Conservation (phyloP, 2,797 vertebrate genomes). For the Macropodus opercularis region DNA sequence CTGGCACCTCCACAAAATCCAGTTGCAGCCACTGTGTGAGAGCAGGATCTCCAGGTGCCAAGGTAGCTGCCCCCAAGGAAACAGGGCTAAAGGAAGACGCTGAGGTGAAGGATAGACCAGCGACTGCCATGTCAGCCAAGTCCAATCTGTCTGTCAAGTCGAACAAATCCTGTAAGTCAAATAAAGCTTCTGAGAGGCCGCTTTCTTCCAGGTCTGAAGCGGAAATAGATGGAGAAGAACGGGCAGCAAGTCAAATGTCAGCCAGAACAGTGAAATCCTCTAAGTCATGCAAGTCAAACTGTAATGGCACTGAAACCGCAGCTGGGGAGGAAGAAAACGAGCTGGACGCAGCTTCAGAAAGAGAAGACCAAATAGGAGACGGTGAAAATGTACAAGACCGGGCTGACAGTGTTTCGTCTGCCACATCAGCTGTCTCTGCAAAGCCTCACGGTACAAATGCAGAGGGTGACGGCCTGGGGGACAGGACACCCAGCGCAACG, state of each 20-base stretch:
- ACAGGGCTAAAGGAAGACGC: slow-evolving; percentile 14
- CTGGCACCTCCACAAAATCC: slow-evolving; percentile 54
- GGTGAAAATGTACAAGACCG: slow-evolving; percentile 10
- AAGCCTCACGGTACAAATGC: slow-evolving; percentile 34
- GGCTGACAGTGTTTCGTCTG: slow-evolving; percentile 38
- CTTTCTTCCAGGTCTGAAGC: slow-evolving; percentile 30
- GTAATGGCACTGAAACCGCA: neutral
- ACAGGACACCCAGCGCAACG: slow-evolving; percentile 43
- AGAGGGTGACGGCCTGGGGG: neutral
- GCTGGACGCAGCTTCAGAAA: slow-evolving; percentile 8
- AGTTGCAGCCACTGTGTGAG: slow-evolving; percentile 49
- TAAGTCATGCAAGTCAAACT: slow-evolving; percentile 28
- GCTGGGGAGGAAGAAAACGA: slow-evolving; percentile 10
- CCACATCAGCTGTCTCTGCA: slow-evolving; percentile 47
- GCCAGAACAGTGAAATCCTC: slow-evolving; percentile 44
- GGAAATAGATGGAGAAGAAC: slow-evolving; percentile 53
- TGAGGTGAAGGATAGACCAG: slow-evolving; percentile 51
- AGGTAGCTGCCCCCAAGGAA: neutral
- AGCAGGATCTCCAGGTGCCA: slow-evolving; percentile 22
- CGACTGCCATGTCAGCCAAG: slow-evolving; percentile 63
- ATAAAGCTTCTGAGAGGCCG: slow-evolving; percentile 53
- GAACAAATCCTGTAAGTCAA: slow-evolving; percentile 51
- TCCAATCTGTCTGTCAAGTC: slow-evolving; percentile 66
- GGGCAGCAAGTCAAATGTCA: slow-evolving; percentile 50
- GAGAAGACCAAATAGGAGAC: slow-evolving; percentile 28